Percentiles rank a stretch among this genome's conserved stretches.
These are phyloP conservation scores for Graphium colonna DNA, from an alignment of 2,888 invertebrate species.

Conservation along the genomic window DNA sequence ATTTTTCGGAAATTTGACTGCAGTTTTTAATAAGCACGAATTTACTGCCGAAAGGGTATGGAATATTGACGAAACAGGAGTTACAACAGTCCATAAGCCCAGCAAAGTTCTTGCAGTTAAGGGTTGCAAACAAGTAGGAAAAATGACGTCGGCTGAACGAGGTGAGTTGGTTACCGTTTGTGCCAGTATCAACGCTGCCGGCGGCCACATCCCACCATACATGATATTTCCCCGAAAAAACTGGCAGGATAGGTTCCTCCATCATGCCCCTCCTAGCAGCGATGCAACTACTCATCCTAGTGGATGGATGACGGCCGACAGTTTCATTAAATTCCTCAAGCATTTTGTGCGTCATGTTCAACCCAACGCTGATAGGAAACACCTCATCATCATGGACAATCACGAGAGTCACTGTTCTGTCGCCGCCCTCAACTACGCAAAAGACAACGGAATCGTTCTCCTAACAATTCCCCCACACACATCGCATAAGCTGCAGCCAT, in stretches of 20 bases:
- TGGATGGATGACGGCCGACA: not conserved
- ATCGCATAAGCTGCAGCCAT: constrained; percentile 17
- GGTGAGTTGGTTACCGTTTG: constrained; percentile 21
- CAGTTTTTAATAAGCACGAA: constrained; percentile 3
- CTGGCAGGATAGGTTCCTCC: constrained; percentile 18
- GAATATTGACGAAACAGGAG: constrained; percentile 7
- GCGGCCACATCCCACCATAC: constrained; percentile 2
- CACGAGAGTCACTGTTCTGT: constrained; percentile 21
- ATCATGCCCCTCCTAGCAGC: constrained; percentile 14
- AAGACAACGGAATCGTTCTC: constrained; percentile 30
- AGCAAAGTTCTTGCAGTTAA: constrained; percentile 1
- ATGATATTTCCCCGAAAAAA: constrained; percentile 22
- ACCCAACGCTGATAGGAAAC: constrained; percentile 22
- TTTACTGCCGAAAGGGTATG: constrained; percentile 5
- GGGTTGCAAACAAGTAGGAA: constrained; percentile 5
- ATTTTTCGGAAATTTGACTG: constrained; percentile 1
- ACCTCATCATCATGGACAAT: constrained; percentile 23
- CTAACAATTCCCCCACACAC: constrained; percentile 23
- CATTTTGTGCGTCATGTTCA: constrained; percentile 22
- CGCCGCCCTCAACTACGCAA: constrained; percentile 27
- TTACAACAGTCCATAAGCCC: not conserved
- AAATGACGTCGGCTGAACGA: constrained; percentile 22
- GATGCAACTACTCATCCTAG: constrained; percentile 4
- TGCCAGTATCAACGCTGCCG: constrained; percentile 8
- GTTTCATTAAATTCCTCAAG: constrained; percentile 3